These are phyloP conservation scores for Ptilodon capucinus DNA, from an alignment of 2,888 invertebrate genomes.

Conservation along the genomic window DNA sequence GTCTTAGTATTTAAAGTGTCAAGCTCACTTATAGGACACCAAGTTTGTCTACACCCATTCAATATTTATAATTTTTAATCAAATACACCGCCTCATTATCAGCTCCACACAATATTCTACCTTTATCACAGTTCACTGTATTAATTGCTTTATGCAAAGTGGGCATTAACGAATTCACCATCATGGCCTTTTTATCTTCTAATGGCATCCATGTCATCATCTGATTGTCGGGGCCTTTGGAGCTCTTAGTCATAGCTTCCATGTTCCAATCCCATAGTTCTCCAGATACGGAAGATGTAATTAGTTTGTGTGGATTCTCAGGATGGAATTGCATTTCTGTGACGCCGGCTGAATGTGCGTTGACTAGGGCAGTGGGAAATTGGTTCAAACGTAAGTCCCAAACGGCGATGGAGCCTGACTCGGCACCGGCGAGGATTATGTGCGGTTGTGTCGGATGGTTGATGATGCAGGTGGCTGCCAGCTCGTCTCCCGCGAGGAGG, in stretches of 20 bases:
- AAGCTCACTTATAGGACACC: too few relatives aligned
- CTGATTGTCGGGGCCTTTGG: constrained; percentile 59
- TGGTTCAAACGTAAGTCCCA: constrained; percentile 95
- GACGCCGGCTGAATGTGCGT: constrained; percentile 89
- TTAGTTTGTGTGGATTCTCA: constrained; percentile 91
- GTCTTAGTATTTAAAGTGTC: too few relatives aligned
- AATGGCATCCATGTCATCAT: constrained; percentile 86
- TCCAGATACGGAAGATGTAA: constrained; percentile 91
- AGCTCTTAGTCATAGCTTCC: constrained; percentile 72
- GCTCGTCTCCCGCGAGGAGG: constrained; percentile 88
- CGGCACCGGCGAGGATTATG: constrained; percentile 91
- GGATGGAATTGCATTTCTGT: constrained; percentile 95
- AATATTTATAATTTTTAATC: constrained; percentile 85
- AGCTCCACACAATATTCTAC: constrained; percentile 90
- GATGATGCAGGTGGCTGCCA: constrained; percentile 88
- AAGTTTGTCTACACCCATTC: too few relatives aligned
- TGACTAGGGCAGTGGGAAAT: constrained; percentile 91
- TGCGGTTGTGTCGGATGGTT: constrained; percentile 95
- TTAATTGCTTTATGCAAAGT: constrained; percentile 91
- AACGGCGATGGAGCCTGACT: constrained; percentile 92
- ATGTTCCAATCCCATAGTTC: constrained; percentile 96
- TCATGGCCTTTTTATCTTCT: constrained; percentile 86
- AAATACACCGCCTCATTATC: constrained; percentile 95
- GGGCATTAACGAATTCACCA: constrained; percentile 88
- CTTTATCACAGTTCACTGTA: constrained; percentile 89